Evolutionary conservation across 37 sponge, comb jelly and placozoan genomes (phyloP).

Genomic region (Hexactinellida sp.): DNA sequence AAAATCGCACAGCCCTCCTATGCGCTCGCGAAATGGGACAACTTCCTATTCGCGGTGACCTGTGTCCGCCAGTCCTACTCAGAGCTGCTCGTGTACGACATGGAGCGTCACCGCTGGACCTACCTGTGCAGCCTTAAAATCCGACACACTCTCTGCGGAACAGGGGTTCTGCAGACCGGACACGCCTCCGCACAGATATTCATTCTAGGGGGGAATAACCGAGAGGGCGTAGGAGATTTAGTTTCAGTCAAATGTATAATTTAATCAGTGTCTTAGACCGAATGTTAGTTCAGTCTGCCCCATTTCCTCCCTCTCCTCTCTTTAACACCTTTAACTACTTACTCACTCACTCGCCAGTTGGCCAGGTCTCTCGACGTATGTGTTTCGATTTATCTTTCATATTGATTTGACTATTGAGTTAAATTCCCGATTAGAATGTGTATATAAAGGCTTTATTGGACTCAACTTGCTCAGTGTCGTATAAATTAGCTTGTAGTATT

Average conservation of each 20-base stretch:
- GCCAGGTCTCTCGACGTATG: not conserved
- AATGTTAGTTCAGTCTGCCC: too few relatives aligned
- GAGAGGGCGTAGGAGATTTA: not conserved
- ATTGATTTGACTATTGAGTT: constrained; percentile 17
- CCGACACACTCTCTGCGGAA: constrained; percentile 12
- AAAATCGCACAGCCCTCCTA: not conserved
- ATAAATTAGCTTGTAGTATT: constrained; percentile 10
- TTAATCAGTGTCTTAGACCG: constrained; percentile 7
- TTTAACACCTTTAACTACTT: not conserved
- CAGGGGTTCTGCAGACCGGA: not conserved
- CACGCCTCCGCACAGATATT: not conserved
- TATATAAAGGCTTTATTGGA: constrained; percentile 11
- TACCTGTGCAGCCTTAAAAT: not conserved
- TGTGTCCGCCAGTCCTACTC: constrained; percentile 8
- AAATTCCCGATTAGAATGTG: constrained; percentile 16
- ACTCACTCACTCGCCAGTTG: not conserved
- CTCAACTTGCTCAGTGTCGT: constrained; percentile 4
- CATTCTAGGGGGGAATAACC: not conserved
- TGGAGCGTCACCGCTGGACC: constrained; percentile 11
- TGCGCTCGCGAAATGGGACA: constrained; percentile 15
- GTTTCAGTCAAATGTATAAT: not conserved
- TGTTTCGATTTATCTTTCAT: constrained; percentile 13
- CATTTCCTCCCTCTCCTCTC: not conserved
- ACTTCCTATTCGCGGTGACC: not conserved
- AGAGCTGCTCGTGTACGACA: not conserved